Conservation (phyloP, 2,113 vertebrate species). For the Meleagris gallopavo region DNA sequence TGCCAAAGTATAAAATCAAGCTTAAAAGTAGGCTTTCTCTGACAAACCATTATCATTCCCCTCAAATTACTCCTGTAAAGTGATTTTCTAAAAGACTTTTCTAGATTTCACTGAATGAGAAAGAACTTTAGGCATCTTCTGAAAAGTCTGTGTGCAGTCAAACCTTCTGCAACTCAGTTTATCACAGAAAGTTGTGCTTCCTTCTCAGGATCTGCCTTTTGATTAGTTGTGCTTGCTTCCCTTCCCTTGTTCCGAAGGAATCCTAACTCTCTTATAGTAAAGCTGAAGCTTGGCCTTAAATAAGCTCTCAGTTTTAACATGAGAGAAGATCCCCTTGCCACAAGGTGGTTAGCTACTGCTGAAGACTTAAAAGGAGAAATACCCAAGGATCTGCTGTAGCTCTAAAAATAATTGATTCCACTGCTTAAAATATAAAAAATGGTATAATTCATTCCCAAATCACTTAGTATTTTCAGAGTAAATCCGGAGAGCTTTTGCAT, state of each 20-base stretch:
- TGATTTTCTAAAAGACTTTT: neutral
- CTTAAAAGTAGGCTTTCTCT: neutral
- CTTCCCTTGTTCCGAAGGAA: neutral
- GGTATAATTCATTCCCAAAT: neutral
- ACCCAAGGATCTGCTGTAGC: neutral
- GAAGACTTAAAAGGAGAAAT: neutral
- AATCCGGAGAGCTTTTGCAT: neutral
- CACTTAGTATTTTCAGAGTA: neutral
- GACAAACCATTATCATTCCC: neutral
- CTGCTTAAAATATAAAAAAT: neutral
- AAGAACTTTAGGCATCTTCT: neutral
- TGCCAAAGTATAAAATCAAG: neutral
- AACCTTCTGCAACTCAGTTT: neutral
- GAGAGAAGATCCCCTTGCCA: neutral
- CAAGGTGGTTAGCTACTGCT: neutral
- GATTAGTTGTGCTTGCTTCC: neutral
- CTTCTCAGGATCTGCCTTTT: neutral
- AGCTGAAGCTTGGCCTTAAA: neutral
- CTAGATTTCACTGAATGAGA: neutral
- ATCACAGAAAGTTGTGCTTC: neutral
- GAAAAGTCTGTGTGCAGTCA: neutral
- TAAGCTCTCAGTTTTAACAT: neutral
- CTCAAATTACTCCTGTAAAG: neutral
- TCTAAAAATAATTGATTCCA: neutral
- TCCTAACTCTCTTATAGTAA: neutral